Evolutionary conservation across 1,140 invertebrate species (phyloP).

Genomic region (Muscidifurax raptorellus): DNA sequence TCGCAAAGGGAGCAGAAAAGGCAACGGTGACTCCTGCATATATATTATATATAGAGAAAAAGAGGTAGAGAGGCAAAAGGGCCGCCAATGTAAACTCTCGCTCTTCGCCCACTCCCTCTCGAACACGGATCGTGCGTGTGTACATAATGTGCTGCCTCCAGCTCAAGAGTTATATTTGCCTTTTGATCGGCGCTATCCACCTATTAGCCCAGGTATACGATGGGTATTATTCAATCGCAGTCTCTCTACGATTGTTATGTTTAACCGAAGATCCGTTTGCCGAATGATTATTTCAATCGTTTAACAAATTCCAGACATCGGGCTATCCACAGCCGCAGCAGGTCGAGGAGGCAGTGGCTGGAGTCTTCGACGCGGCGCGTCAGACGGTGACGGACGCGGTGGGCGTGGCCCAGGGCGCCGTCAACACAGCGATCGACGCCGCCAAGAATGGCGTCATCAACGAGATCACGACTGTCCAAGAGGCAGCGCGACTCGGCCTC

Average conservation of each 20-base stretch:
- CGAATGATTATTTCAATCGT: too few species aligned
- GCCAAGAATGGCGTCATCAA: constrained; percentile 27
- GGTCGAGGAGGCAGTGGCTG: constrained; percentile 8
- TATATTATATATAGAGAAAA: too few species aligned
- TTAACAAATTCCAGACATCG: neutral
- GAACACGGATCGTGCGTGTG: too few species aligned
- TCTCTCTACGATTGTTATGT: too few species aligned
- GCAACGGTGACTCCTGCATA: too few species aligned
- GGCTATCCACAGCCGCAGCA: neutral
- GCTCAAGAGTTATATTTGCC: neutral
- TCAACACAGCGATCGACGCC: constrained; percentile 6
- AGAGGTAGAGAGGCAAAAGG: too few species aligned
- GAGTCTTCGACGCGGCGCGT: constrained; percentile 36
- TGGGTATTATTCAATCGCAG: neutral
- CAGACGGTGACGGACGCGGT: neutral
- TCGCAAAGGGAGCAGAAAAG: neutral
- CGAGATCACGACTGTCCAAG: constrained; percentile 32
- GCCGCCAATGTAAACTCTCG: too few species aligned
- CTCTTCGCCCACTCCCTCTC: too few species aligned
- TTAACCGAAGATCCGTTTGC: too few species aligned
- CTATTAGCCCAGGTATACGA: constrained; percentile 6
- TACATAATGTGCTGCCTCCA: neutral
- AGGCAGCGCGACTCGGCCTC: constrained; percentile 17
- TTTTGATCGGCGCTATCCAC: neutral
- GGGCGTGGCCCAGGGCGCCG: constrained; percentile 36